Evolutionary conservation across 37 sponge, comb jelly and placozoan species (phyloP).

Genomic region (Petrosia ficiformis): DNA sequence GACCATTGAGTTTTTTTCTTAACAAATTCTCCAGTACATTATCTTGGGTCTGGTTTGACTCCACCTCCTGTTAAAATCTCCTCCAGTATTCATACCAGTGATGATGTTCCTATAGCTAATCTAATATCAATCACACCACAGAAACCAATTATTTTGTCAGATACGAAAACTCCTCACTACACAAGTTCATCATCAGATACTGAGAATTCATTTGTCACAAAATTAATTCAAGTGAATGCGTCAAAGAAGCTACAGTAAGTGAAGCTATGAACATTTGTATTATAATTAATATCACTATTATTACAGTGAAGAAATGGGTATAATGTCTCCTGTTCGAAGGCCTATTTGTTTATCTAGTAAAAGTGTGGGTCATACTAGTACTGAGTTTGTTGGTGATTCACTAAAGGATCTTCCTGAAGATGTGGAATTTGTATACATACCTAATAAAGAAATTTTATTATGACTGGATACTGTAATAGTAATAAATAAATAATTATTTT

Average conservation of each 20-base stretch:
- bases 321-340: constrained; percentile 31
- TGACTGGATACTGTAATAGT: no score
- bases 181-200: no score
- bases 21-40: no score
- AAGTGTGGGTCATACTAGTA: not conserved
- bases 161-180: no score
- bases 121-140: no score
- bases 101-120: not conserved
- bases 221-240: constrained; percentile 12
- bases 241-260: constrained; percentile 29
- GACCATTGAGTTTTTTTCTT: no score
- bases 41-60: no score
- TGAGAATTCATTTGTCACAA: constrained; percentile 7
- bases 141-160: no score
- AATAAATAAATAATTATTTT: no score
- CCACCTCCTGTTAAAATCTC: not conserved
- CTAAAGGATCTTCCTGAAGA: constrained; percentile 18
- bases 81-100: not conserved
- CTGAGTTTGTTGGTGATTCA: constrained; percentile 2
- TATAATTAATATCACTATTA: no score
- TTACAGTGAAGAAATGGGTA: constrained; percentile 11
- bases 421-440: constrained; percentile 10
- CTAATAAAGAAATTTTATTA: not conserved
- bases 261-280: not conserved
- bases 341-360: constrained; percentile 14